Conservation (phyloP, 2,113 vertebrate species). For the Dipodomys spectabilis region DNA sequence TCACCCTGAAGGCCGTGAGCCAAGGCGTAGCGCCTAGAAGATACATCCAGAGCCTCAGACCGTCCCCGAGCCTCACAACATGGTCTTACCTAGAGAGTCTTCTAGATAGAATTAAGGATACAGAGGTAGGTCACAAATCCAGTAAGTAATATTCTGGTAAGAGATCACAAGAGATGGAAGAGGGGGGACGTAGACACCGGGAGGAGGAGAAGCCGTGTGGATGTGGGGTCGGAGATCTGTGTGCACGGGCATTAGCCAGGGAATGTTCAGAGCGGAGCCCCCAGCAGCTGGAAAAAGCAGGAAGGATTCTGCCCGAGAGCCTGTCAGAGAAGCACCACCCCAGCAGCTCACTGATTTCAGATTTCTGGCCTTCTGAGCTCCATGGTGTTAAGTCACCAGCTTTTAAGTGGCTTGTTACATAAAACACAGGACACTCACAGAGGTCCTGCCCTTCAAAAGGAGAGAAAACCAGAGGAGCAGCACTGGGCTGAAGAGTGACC, state of each 20-base stretch:
- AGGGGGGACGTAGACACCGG: fast-evolving
- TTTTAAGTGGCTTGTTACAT: background rate
- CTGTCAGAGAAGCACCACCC: background rate
- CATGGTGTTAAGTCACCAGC: background rate
- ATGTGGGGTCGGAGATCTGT: background rate
- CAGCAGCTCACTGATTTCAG: too few species aligned
- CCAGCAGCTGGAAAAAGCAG: background rate
- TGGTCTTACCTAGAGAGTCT: background rate
- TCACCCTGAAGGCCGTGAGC: background rate
- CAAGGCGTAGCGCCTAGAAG: background rate
- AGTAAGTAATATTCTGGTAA: background rate
- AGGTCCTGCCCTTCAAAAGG: background rate
- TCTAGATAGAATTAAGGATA: background rate
- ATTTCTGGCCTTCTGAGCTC: background rate
- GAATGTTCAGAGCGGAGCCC: background rate
- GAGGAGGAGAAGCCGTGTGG: background rate
- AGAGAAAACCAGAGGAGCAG: background rate
- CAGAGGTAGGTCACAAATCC: background rate
- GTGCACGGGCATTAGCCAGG: fast-evolving
- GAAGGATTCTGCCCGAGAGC: fast-evolving
- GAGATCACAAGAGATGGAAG: background rate
- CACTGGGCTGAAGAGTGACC: background rate
- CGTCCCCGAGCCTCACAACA: background rate
- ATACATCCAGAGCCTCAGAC: too few species aligned
- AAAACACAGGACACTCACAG: background rate